Evolutionary conservation across 2,113 vertebrate species (phyloP), one percentile per base, ranked within the genome.

Genomic region (Laticauda colubrina): DNA sequence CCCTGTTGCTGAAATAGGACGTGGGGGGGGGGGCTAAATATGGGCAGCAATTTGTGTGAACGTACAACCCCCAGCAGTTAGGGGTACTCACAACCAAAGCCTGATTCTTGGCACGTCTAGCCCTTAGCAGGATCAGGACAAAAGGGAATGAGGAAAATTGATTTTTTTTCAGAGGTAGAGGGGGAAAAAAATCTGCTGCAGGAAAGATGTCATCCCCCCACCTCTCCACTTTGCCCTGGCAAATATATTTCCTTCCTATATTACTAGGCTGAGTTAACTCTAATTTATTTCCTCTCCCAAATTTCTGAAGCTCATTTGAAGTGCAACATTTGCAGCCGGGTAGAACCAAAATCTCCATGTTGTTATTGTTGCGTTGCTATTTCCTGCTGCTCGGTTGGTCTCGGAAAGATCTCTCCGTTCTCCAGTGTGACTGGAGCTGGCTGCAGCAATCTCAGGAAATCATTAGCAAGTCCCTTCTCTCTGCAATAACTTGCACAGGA

Each of bases 391-490:
- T 69, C n/a, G 5, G 69, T 69, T 51, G n/a, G 23, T 57, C 23
- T 81, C 3, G 7, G 34, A 88, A 39, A 39, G 29, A 1, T 64
- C 57, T 45, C 56, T 90, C 12, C 26, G n/a, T 85, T 85, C n/a
- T 93, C 89, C 61, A 85, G 45, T 90, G 75, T 43, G 43, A n/a
- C 91, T 75, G 88, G 29, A 51, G 45, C 39, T 5, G 48, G 43
- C 91, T 75, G 88, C 93, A 51, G 75, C 64, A 61, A 92, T 92
- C 87, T 90, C 91, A 92, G 88, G 56, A 57, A 89, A 94, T 90
- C 91, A 94, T 94, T 94, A 94, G 88, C 93, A 92, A 90, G 56
- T 92, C 91, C 88, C 91, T 92, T 94, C 93, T 86, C 91, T 75
- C 88, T 56, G 59, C 91, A 94, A 92, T 90, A 94, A 94, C 81